These are phyloP conservation scores for Oreohelix idahoensis DNA, from an alignment of 1,140 invertebrate species.

Conservation along the genomic window DNA sequence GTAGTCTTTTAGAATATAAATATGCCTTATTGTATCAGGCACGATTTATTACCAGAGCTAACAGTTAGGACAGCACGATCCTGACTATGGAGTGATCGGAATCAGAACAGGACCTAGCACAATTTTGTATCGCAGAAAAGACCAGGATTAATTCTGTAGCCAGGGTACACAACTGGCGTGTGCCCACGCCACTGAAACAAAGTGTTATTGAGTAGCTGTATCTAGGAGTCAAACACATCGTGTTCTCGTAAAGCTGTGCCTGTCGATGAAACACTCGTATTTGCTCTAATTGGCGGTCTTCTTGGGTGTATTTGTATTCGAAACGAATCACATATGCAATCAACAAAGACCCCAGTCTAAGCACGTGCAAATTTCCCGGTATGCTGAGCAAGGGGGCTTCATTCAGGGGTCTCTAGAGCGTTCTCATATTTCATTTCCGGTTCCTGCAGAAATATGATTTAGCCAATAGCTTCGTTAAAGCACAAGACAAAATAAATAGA, in stretches of 20 bases:
- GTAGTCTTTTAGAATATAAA: neutral
- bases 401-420: neutral
- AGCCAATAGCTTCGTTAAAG: slow-evolving; percentile 15
- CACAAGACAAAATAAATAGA: neutral
- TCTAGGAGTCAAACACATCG: slow-evolving; percentile 8
- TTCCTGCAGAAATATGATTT: slow-evolving; percentile 15
- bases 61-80: neutral
- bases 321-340: slow-evolving; percentile 20
- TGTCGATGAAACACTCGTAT: neutral
- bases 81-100: neutral
- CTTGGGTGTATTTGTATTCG: neutral
- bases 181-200: neutral
- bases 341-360: slow-evolving; percentile 4
- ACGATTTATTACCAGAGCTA: neutral
- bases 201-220: slow-evolving; percentile 11
- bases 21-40: neutral
- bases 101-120: neutral
- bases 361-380: slow-evolving; percentile 18
- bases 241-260: neutral
- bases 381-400: neutral
- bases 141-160: neutral
- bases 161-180: neutral
- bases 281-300: slow-evolving; percentile 1
- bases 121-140: slow-evolving; percentile 4
- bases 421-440: slow-evolving; percentile 35